Evolutionary conservation across 2,797 vertebrate species (phyloP), one percentile per base, ranked within the genome.

Genomic region (Emys orbicularis): DNA sequence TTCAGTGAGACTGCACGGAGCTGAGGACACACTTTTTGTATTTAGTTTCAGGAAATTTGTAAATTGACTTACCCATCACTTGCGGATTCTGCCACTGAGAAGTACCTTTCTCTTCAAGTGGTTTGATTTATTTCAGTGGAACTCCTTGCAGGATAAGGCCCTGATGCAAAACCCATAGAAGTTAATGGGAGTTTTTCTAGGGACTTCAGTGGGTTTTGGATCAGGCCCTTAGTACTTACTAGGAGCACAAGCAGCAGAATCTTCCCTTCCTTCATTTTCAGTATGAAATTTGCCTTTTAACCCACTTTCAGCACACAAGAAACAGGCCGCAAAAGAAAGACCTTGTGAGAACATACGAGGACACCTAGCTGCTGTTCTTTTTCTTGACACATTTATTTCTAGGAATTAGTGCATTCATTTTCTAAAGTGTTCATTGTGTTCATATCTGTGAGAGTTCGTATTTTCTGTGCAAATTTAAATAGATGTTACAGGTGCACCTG

Each of bases 391-490:
- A 0, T 74, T 72, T 87, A 12, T 83, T 88, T 88, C 31, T n/a
- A 90, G 29, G 81, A 90, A 83, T 50, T 61, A 41, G 27, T 37
- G 11, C 8, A 8, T 47, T 29, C 3, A 4, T 83, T 92, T 90
- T 81, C 79, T 83, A 41, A 89, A 94, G 90, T 57, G 5, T 82
- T 86, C 49, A 53, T 95, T 76, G 41, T 59, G 79, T 84, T 90
- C 72, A 50, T 6, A 37, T 88, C 83, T 94, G n/a, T 47, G 61
- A 90, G 50, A 87, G 89, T 47, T 34, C 1, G 0, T 84, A 1
- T 90, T 83, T 80, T 84, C 56, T 87, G 4, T 87, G 88, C 61
- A 72, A 47, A 89, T 68, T 12, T 23, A 50, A 83, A 31, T 37
- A 61, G 57, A 65, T 29, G 10, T n/a, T 54, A 89, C 61, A 95